Conservation (phyloP, 1,140 invertebrate species). For the Probaryconus sp. region DNA sequence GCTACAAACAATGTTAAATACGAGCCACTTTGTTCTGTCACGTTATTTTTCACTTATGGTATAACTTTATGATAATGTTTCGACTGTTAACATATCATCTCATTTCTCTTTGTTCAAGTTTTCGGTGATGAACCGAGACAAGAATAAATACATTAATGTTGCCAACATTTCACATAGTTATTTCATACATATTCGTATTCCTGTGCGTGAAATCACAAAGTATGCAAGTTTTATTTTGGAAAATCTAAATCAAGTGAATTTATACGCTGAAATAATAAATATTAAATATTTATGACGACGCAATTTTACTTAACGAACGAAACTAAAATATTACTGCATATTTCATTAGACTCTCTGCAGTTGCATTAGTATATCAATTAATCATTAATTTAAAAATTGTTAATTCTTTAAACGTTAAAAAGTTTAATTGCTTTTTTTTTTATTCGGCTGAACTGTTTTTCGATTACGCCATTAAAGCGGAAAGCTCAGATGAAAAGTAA, state of each 20-base stretch:
- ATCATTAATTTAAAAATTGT: no score
- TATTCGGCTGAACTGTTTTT: no score
- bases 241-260: constrained; percentile 22
- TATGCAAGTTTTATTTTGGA: constrained; percentile 17
- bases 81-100: constrained; percentile 1
- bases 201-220: constrained; percentile 16
- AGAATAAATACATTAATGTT: constrained; percentile 32
- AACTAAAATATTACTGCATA: no score
- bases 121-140: constrained; percentile 23
- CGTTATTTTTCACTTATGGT: constrained; percentile 8
- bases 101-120: constrained; percentile 28
- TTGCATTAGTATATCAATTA: no score
- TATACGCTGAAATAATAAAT: no score
- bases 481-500: not conserved
- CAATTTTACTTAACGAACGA: no score
- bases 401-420: no score
- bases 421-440: not conserved
- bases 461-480: no score
- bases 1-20: constrained; percentile 10
- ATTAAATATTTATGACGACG: no score
- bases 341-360: no score
- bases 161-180: constrained; percentile 26
- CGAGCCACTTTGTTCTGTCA: not conserved
- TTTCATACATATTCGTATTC: constrained; percentile 3
- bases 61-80: constrained; percentile 16